Base-by-base conservation (phyloP, 2,797 vertebrate species). In the Pangasius macronema region DNA sequence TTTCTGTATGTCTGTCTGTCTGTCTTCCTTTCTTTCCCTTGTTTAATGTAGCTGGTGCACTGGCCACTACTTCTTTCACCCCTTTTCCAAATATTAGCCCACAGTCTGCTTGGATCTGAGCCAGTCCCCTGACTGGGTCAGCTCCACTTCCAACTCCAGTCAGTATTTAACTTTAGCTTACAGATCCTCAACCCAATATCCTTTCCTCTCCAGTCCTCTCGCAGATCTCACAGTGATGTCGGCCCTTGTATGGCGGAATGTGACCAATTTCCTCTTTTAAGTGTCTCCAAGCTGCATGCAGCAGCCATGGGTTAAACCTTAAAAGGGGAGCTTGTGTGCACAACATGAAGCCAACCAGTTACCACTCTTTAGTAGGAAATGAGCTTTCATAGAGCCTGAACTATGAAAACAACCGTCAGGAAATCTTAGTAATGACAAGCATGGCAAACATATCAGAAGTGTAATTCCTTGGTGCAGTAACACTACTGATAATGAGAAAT, bases 21-120 rank as follows among this genome's bases (percentile, higher is more conserved):
- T 22, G 39, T 81, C 42, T 49, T 75, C 65, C 46, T 85, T 57
- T 24, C 14, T 27, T 20, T 80, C 27, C 46, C 7, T 84, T 42
- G 13, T 65, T 83, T 46, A 0, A 55, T 63, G 68, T n/a, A 22
- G 18, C 59, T 63, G 6, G 13, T 65, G 59, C 24, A 42, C 22
- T 59, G 79, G 36, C 30, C 20, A 39, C 33, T 61, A 13, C 80
- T 9, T 63, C 3, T 24, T 80, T 81, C 24, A 11, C 13, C 53
- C 11, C 18, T 42, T 63, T 57, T 63, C 51, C 77, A 89, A 90
- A 90, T 90, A 86, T 89, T 86, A 83, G 36, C 61, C 82, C 65
- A 75, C 67, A 16, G 76, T 89, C 82, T 87, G 82, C 88, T 61
- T 87, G 30, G 16, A 30, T 88, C 82, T 67, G 16, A 30, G 24